A percentile compares a stretch with the other conserved stretches of the same genome.
phyloP scores from a whole-genome alignment of 2,797 vertebrate genomes.

The Coendou prehensilis region DNA sequence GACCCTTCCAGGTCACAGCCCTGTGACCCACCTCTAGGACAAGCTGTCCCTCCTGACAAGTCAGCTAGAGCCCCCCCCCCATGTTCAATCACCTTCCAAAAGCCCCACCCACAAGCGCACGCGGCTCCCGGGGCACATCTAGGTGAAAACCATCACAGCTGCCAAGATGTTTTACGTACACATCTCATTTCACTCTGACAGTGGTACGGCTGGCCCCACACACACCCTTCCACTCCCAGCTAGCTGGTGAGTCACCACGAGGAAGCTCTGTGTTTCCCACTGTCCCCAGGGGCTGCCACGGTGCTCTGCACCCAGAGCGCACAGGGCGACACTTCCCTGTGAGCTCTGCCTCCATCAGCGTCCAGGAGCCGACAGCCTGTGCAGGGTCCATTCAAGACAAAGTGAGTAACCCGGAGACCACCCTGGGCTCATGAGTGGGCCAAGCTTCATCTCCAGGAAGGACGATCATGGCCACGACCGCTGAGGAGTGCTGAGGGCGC shows the following conservation, averaged over 20 bases:
- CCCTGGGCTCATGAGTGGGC: background rate
- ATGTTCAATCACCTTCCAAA: background rate
- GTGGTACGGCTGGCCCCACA: background rate
- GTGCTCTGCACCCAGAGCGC: background rate
- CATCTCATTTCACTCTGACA: constrained; percentile 1
- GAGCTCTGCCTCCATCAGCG: constrained; percentile 13
- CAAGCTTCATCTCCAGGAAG: background rate
- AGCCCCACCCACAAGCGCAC: background rate
- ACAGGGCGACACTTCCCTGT: background rate
- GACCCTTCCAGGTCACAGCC: background rate
- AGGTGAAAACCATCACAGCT: background rate
- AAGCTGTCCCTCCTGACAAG: background rate
- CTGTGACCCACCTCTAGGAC: background rate
- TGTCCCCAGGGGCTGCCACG: background rate
- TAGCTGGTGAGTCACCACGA: background rate
- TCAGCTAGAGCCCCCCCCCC: background rate
- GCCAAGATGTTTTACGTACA: background rate
- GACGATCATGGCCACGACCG: background rate
- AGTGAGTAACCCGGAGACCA: background rate
- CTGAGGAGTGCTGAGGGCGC: background rate
- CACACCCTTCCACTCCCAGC: background rate
- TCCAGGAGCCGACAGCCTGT: background rate
- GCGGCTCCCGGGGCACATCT: background rate
- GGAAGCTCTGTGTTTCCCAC: background rate
- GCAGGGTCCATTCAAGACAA: background rate